A percentile compares a stretch with the other conserved stretches of the same genome.
phyloP scores from a whole-genome alignment of 1,140 invertebrate genomes.

The Bombus soroeensis region DNA sequence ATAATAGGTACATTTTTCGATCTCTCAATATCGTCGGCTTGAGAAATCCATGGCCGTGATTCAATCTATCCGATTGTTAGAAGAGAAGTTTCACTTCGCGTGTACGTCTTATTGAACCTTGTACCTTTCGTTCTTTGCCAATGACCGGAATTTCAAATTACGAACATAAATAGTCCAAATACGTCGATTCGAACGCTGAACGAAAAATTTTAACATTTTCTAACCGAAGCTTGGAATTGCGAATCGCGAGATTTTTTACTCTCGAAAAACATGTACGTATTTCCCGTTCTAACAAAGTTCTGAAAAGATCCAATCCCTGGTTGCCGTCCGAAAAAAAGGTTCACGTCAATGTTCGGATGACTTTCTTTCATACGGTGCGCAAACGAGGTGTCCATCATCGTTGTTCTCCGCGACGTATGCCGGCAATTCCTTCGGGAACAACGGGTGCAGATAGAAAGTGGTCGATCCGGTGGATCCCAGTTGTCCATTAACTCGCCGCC shows the following conservation, averaged over 20 bases:
- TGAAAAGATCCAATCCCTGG: neutral
- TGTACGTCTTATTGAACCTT: neutral
- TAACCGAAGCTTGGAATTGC: too few species aligned
- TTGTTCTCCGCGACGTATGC: conserved; percentile 4
- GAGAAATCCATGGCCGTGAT: neutral
- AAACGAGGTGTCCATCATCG: conserved; percentile 27
- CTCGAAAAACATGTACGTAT: too few species aligned
- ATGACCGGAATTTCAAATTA: neutral
- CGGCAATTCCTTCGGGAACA: conserved; percentile 50
- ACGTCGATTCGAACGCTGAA: neutral
- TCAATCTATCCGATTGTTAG: neutral
- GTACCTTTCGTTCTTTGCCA: neutral
- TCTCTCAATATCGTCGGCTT: conserved; percentile 32
- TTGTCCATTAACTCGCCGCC: conserved; percentile 65
- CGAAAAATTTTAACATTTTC: neutral
- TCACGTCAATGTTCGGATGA: neutral
- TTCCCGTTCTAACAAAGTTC: too few species aligned
- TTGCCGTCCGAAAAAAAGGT: neutral
- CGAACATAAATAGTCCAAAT: neutral
- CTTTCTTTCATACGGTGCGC: neutral
- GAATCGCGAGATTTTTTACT: too few species aligned
- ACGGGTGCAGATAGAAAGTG: neutral
- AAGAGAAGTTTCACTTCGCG: neutral
- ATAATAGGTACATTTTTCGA: conserved; percentile 49
- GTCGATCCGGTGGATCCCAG: conserved; percentile 32